Percentiles rank a stretch among this genome's conserved stretches.
Evolutionary conservation across 2,113 vertebrate genomes (phyloP).

Genomic region (Cacatua alba): DNA sequence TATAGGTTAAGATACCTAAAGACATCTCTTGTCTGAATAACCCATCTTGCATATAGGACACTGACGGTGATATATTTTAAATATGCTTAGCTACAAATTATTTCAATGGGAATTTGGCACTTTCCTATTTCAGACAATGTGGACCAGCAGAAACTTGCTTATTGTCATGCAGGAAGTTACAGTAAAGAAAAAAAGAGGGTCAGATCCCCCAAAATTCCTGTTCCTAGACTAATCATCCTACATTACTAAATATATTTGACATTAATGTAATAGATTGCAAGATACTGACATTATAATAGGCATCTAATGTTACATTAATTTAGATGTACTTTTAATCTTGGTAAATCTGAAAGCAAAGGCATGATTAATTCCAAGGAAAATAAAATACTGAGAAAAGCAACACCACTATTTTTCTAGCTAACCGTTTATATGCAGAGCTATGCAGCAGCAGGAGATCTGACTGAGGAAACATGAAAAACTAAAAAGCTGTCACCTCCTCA

Average conservation of each 20-base stretch:
- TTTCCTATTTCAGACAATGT: not conserved
- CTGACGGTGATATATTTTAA: not conserved
- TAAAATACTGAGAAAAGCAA: not conserved
- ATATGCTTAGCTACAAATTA: not conserved
- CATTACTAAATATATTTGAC: not conserved
- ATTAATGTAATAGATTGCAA: not conserved
- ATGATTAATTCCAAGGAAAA: conserved; percentile 31
- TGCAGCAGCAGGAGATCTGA: not conserved
- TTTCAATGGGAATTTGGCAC: not conserved
- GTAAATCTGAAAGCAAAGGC: not conserved
- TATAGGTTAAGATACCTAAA: not conserved
- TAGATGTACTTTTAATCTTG: conserved; percentile 22
- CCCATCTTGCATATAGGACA: not conserved
- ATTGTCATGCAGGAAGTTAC: not conserved
- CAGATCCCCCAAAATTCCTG: not conserved
- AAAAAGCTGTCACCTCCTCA: conserved; percentile 8
- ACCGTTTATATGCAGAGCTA: not conserved
- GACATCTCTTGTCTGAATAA: not conserved
- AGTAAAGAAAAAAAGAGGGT: not conserved
- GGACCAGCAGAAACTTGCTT: not conserved
- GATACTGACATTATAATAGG: not conserved
- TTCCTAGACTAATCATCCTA: not conserved
- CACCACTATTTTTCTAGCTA: conserved; percentile 12
- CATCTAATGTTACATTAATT: conserved; percentile 13
- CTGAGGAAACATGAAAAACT: not conserved